Evolutionary conservation across 2,113 vertebrate genomes (phyloP).

Genomic region (Lates calcarifer): DNA sequence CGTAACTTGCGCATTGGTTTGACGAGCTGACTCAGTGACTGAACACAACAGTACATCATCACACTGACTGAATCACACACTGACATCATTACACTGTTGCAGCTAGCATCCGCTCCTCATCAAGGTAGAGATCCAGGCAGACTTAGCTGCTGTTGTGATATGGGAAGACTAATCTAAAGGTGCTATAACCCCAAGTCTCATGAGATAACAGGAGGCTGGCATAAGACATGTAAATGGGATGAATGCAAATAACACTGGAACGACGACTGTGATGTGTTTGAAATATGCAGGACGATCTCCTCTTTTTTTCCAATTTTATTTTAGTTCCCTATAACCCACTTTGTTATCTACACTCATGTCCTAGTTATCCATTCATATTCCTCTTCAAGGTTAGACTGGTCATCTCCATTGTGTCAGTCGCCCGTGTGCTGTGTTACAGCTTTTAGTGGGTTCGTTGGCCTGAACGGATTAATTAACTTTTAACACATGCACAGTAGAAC

Average conservation of each 20-base stretch:
- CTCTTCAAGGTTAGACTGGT: constrained; percentile 47
- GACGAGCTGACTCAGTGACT: constrained; percentile 57
- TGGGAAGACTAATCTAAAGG: constrained; percentile 5
- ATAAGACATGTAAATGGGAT: constrained; percentile 2
- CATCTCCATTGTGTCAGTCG: constrained; percentile 42
- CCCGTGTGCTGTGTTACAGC: background rate
- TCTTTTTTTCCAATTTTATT: constrained; percentile 17
- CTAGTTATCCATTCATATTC: constrained; percentile 48
- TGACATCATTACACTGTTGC: constrained; percentile 52
- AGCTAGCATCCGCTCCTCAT: constrained; percentile 29
- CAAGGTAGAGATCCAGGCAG: constrained; percentile 1
- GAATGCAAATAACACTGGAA: background rate
- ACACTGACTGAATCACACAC: constrained; percentile 59
- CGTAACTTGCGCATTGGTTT: constrained; percentile 23
- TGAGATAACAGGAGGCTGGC: background rate
- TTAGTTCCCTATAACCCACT: constrained; percentile 52
- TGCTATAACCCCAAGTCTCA: constrained; percentile 7
- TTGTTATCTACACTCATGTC: constrained; percentile 53
- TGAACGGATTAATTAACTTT: background rate
- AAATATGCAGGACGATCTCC: background rate
- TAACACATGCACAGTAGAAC: background rate
- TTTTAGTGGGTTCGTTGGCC: background rate
- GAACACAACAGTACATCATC: constrained; percentile 53
- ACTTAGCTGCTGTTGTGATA: constrained; percentile 2
- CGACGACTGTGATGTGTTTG: background rate